A percentile compares a stretch with the other conserved stretches of the same genome.
Conservation (phyloP, 2,113 vertebrate species). For the Scalopus aquaticus region DNA sequence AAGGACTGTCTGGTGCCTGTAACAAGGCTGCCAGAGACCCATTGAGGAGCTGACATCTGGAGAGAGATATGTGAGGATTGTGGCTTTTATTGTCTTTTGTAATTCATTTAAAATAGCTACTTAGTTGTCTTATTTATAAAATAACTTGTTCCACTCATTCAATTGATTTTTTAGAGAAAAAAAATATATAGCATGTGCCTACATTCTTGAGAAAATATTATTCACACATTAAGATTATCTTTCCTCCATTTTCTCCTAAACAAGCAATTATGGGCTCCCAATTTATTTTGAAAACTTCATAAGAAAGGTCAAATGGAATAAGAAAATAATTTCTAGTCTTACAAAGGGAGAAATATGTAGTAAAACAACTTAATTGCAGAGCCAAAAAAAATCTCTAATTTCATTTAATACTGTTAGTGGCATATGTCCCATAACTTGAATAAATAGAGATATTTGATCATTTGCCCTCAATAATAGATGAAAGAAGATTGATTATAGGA, state of each 20-base stretch:
- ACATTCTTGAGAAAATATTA: background rate
- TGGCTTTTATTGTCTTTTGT: too few species aligned
- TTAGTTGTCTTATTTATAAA: too few species aligned
- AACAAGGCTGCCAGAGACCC: too few species aligned
- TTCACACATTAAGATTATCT: background rate
- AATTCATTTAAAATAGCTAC: too few species aligned
- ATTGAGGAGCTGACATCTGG: too few species aligned
- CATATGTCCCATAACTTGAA: background rate
- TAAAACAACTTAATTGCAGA: background rate
- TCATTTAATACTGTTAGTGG: background rate
- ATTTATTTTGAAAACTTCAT: background rate
- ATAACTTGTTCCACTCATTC: too few species aligned
- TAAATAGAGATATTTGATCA: background rate
- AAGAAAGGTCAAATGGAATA: background rate
- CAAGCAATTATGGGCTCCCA: background rate
- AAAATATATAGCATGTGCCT: background rate
- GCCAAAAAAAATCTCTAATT: background rate
- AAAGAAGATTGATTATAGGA: background rate
- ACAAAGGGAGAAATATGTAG: background rate
- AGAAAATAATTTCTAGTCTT: background rate
- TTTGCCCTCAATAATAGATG: background rate
- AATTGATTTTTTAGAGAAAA: too few species aligned
- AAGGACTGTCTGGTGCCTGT: too few species aligned
- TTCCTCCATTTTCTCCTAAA: background rate
- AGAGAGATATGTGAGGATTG: too few species aligned